A percentile compares a stretch with the other conserved stretches of the same genome.
These are phyloP conservation scores for Eurois occulta DNA, from an alignment of 2,888 invertebrate genomes.

Conservation along the genomic window DNA sequence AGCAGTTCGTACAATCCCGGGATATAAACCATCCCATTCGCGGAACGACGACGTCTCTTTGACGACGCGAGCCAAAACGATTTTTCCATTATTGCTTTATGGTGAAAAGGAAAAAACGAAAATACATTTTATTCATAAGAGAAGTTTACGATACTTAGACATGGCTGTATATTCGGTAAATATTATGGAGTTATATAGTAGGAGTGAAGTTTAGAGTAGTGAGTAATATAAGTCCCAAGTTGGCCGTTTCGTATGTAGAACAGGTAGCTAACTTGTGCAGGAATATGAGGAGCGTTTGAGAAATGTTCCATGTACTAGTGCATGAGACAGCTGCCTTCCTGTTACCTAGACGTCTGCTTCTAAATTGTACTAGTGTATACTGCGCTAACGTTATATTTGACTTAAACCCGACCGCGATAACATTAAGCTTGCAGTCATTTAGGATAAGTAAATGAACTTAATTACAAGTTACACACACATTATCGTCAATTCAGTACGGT, in stretches of 20 bases:
- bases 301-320: constrained; percentile 10
- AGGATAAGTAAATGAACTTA: constrained; percentile 11
- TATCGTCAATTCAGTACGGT: constrained; percentile 8
- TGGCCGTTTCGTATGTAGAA: constrained; percentile 38
- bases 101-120: constrained; percentile 26
- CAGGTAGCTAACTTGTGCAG: constrained; percentile 31
- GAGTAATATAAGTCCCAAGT: constrained; percentile 33
- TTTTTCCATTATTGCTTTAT: constrained; percentile 42
- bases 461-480: constrained; percentile 18
- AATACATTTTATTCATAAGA: constrained; percentile 37
- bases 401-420: not conserved
- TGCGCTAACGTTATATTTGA: not conserved
- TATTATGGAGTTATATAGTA: constrained; percentile 3
- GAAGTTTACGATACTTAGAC: constrained; percentile 12
- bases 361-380: not conserved
- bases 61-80: constrained; percentile 25
- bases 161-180: not conserved
- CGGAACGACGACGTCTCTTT: constrained; percentile 33
- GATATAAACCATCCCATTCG: constrained; percentile 42
- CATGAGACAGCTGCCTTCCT: constrained; percentile 9
- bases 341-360: not conserved
- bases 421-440: constrained; percentile 12
- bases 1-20: constrained; percentile 34
- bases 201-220: constrained; percentile 30
- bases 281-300: constrained; percentile 24